Evolutionary conservation across 2,797 vertebrate genomes (phyloP).

Genomic region (Caiman crocodilus): DNA sequence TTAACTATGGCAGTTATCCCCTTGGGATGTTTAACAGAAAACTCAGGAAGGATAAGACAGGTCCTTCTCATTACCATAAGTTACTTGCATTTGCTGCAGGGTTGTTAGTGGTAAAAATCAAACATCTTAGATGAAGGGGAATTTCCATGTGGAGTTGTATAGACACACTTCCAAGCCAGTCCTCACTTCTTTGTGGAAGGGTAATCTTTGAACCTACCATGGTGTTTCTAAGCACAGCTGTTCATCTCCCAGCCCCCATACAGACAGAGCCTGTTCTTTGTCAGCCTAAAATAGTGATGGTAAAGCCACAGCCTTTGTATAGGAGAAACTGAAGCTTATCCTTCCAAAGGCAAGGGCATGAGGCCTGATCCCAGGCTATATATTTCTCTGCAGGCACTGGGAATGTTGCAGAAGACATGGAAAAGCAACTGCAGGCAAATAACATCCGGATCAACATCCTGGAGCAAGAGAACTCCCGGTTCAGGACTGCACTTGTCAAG

Average conservation of each 20-base stretch:
- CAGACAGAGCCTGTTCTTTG: too few relatives aligned
- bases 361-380: fast-evolving
- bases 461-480: constrained; percentile 87
- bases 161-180: background rate
- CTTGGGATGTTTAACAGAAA: too few relatives aligned
- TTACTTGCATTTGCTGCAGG: background rate
- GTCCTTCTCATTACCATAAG: background rate
- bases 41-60: too few relatives aligned
- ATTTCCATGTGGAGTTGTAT: background rate
- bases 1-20: background rate
- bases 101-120: background rate
- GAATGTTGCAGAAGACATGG: constrained; percentile 89
- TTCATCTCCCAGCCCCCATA: too few relatives aligned
- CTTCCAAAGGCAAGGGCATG: background rate
- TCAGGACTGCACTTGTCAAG: constrained; percentile 83
- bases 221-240: too few relatives aligned
- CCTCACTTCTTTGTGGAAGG: background rate
- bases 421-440: constrained; percentile 91
- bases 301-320: too few relatives aligned
- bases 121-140: background rate
- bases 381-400: constrained; percentile 84
- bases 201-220: background rate
- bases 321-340: background rate
- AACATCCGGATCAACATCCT: constrained; percentile 86
- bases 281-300: too few relatives aligned